These are phyloP conservation scores for Bembecia ichneumoniformis DNA, from an alignment of 2,888 invertebrate species.

Conservation along the genomic window DNA sequence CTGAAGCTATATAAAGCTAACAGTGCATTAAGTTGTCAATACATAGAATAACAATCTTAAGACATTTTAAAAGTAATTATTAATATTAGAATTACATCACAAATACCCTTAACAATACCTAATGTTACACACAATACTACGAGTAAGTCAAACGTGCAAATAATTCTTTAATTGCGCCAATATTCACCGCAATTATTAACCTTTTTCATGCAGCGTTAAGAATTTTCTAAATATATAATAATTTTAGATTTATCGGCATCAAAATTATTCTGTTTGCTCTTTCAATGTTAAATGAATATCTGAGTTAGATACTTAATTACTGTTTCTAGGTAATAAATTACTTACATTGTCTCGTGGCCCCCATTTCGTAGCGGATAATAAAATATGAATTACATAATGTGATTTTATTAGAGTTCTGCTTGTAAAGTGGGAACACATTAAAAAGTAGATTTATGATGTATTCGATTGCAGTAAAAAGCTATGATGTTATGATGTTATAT, in stretches of 20 bases:
- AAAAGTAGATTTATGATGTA: too few species aligned
- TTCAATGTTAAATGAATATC: constrained; percentile 32
- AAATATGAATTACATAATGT: constrained; percentile 30
- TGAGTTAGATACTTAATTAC: constrained; percentile 43
- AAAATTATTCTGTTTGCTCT: constrained; percentile 35
- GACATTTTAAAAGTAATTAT: constrained; percentile 1
- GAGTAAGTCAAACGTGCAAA: constrained; percentile 45
- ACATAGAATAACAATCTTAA: background rate
- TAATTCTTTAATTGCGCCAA: constrained; percentile 2
- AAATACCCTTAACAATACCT: constrained; percentile 11
- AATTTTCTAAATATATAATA: constrained; percentile 24
- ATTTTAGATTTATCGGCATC: constrained; percentile 46
- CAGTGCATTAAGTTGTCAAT: background rate
- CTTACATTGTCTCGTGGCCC: constrained; percentile 69
- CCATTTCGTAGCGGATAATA: constrained; percentile 54
- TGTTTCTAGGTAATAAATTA: constrained; percentile 54
- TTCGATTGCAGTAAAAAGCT: too few species aligned
- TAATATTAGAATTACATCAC: constrained; percentile 7
- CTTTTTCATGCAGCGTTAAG: constrained; percentile 52
- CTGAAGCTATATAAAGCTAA: background rate
- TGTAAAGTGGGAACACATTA: too few species aligned
- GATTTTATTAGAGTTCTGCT: background rate
- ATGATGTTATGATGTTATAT: too few species aligned
- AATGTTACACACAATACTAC: constrained; percentile 27
- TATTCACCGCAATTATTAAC: constrained; percentile 13